A percentile compares a stretch with the other conserved stretches of the same genome.
These are phyloP conservation scores for Halocynthia aurantium DNA, from an alignment of 23 tunicate species.

Conservation along the genomic window DNA sequence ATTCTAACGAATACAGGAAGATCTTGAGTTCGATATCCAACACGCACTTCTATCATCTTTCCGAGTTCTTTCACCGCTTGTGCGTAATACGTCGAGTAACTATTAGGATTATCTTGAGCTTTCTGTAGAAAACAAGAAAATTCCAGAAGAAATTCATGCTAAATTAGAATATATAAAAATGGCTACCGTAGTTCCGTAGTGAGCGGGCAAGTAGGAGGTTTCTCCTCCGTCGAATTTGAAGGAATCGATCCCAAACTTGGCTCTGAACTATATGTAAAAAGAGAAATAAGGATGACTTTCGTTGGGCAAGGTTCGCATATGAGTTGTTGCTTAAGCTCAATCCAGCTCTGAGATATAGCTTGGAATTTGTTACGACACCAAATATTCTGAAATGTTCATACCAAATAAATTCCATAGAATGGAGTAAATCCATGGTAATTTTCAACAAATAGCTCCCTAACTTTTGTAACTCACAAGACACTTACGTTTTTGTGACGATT, in stretches of 20 bases:
- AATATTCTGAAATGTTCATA: too few relatives aligned
- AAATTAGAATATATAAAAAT: background rate
- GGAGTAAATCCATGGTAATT: too few relatives aligned
- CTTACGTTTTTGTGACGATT: background rate
- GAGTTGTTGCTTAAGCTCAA: too few relatives aligned
- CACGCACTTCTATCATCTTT: constrained; percentile 58
- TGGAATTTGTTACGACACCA: too few relatives aligned
- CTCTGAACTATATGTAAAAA: background rate
- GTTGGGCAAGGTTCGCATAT: too few relatives aligned
- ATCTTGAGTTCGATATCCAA: constrained; percentile 71
- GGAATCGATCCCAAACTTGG: constrained; percentile 27
- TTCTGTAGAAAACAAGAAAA: background rate
- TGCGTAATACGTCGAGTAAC: background rate
- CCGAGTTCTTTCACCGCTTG: constrained; percentile 36
- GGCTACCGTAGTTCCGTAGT: constrained; percentile 1
- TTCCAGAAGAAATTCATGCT: background rate
- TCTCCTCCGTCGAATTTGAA: constrained; percentile 55
- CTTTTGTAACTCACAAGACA: too few relatives aligned
- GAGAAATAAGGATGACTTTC: background rate
- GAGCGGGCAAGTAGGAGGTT: constrained; percentile 4
- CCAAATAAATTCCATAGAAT: too few relatives aligned
- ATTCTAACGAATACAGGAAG: constrained; percentile 84
- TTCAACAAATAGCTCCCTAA: too few relatives aligned
- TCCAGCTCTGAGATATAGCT: too few relatives aligned
- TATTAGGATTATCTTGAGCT: background rate